These are phyloP conservation scores for Camptogramma bilineatum DNA, from an alignment of 2,888 invertebrate species.

Conservation along the genomic window DNA sequence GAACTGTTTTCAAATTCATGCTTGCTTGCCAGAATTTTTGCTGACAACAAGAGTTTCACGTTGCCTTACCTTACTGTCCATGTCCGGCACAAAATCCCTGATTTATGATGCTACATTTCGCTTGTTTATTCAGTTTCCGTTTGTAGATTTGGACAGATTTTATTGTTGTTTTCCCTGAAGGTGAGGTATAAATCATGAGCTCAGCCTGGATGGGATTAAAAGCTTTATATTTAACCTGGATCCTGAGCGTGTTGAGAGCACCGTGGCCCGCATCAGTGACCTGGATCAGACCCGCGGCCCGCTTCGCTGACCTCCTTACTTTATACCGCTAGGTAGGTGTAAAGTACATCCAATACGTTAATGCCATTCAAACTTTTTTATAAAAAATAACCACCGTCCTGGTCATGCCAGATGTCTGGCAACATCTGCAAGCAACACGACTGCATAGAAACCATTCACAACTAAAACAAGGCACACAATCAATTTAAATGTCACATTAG, in stretches of 20 bases:
- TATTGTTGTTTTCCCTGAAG: conserved; percentile 3
- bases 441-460: conserved; percentile 20
- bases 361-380: conserved; percentile 14
- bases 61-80: not conserved
- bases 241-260: conserved; percentile 60
- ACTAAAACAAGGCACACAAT: conserved; percentile 9
- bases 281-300: conserved; percentile 58
- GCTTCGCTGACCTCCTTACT: conserved; percentile 63
- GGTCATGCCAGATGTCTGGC: conserved; percentile 28
- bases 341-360: not conserved
- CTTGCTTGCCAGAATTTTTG: not conserved
- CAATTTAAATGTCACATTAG: conserved; percentile 12
- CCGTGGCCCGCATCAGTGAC: conserved; percentile 72
- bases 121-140: not conserved
- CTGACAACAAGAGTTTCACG: not conserved
- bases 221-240: conserved; percentile 43
- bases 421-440: conserved; percentile 22
- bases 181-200: conserved; percentile 3
- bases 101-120: conserved; percentile 1
- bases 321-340: conserved; percentile 22
- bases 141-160: not conserved
- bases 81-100: not conserved
- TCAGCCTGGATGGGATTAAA: conserved; percentile 1
- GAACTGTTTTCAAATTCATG: not conserved
- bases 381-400: conserved; percentile 16